Conservation (phyloP, 2,113 vertebrate genomes). For the Sphaerodactylus townsendi region DNA sequence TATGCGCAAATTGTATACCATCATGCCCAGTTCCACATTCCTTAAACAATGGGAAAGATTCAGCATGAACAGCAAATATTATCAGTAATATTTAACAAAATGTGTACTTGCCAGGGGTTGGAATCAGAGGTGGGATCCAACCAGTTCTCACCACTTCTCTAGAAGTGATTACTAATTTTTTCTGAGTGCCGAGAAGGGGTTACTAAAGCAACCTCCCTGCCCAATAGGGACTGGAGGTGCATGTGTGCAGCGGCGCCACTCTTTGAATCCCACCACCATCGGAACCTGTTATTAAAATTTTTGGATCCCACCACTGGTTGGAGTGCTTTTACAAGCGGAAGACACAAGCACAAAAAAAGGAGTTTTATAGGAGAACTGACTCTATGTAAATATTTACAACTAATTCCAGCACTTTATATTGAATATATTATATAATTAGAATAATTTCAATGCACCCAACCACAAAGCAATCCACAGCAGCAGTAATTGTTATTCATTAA, state of each 20-base stretch:
- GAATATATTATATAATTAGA: neutral
- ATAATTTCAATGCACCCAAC: neutral
- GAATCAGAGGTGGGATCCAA: too few relatives aligned
- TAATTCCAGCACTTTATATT: neutral
- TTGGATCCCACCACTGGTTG: too few relatives aligned
- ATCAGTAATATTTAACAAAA: neutral
- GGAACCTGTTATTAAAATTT: too few relatives aligned
- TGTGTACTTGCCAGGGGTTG: too few relatives aligned
- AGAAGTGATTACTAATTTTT: too few relatives aligned
- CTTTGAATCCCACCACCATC: too few relatives aligned
- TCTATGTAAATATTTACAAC: slow-evolving; percentile 2
- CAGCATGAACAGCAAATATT: neutral
- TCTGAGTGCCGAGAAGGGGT: too few relatives aligned
- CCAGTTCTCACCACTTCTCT: too few relatives aligned
- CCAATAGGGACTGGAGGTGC: too few relatives aligned
- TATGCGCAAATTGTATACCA: neutral
- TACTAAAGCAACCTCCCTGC: too few relatives aligned
- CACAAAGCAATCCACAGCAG: slow-evolving; percentile 1
- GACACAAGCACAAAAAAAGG: neutral
- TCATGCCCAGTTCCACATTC: neutral
- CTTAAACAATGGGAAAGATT: neutral
- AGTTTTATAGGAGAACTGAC: neutral
- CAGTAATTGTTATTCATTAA: neutral
- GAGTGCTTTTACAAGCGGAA: neutral
- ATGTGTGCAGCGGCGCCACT: too few relatives aligned